These are phyloP conservation scores for Palythoa grandis DNA, from an alignment of 92 coral and sea anemone genomes.

Conservation along the genomic window DNA sequence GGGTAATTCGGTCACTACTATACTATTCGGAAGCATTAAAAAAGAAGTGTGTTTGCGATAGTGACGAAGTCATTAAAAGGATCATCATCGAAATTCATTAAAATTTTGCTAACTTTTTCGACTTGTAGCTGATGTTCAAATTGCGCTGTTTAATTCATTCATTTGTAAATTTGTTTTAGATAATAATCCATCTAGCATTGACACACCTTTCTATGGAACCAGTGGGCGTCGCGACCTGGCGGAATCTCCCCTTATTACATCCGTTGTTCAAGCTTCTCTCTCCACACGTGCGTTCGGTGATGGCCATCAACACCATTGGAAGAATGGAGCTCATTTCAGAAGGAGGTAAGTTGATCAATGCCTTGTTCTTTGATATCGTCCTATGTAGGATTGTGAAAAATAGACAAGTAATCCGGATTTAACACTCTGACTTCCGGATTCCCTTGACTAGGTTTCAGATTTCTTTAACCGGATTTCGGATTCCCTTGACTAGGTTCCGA, in stretches of 20 bases:
- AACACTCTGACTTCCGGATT: neutral
- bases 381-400: neutral
- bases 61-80: no score
- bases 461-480: neutral
- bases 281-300: constrained; percentile 40
- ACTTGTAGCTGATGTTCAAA: neutral
- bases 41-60: no score
- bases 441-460: no score
- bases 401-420: neutral
- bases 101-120: no score
- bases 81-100: no score
- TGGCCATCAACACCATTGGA: constrained; percentile 41
- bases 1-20: no score
- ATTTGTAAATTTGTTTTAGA: neutral
- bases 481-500: neutral
- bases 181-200: constrained; percentile 28
- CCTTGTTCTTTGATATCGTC: neutral
- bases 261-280: constrained; percentile 46
- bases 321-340: constrained; percentile 36
- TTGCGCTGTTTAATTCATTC: neutral
- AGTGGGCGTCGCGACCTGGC: constrained; percentile 41
- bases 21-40: no score
- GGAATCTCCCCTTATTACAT: constrained; percentile 33
- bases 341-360: constrained; percentile 5
- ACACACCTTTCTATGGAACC: constrained; percentile 37